Evolutionary conservation across 1,140 invertebrate species (phyloP), one percentile per base, ranked within the genome.

Genomic region (Drosophila ambigua): DNA sequence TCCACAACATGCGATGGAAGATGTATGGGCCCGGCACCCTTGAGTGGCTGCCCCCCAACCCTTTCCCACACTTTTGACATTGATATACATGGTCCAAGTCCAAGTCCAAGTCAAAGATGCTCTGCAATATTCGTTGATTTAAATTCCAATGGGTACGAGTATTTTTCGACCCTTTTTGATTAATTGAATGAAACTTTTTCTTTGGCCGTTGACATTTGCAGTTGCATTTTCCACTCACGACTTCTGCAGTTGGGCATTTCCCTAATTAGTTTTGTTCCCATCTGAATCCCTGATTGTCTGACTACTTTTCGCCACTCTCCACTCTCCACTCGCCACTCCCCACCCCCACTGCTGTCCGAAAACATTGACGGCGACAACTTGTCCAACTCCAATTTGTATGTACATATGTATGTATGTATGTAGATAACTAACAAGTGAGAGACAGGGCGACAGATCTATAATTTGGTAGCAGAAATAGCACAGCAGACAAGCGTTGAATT

Each of bases 211-310:
- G 23, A 24, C 23, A 15, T 4, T 39, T 16, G 24, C 4, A 5
- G 48, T 26, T 15, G 35, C 31, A 20, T 7, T 28, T 15, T 60
- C n/a, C 28, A 11, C 8, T 31, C 7, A 43, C 20, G 24, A 50
- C 16, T 59, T 63, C 41, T 15, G 39, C 13, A 39, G 45, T 54
- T 59, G 13, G 20, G 44, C 80, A 82, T 52, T 83, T 58, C 44
- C 43, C 59, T 80, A 84, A 84, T 84, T 84, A 80, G 74, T 52
- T 77, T 50, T 28, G 52, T 49, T 49, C 57, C 72, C 64, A 13
- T 2, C 35, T 4, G 9, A 39, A 13, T 39, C 35, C 11, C 35
- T 35, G 31, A 9, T 3, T 35, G 31, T 23, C 23, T 13, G 16
- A 13, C 31, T 24, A 39, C 9, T 4, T 15, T 4, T 26, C 15